Evolutionary conservation across 2,113 vertebrate species (phyloP), one percentile per base, ranked within the genome.

Genomic region (Rhinichthys klamathensis): DNA sequence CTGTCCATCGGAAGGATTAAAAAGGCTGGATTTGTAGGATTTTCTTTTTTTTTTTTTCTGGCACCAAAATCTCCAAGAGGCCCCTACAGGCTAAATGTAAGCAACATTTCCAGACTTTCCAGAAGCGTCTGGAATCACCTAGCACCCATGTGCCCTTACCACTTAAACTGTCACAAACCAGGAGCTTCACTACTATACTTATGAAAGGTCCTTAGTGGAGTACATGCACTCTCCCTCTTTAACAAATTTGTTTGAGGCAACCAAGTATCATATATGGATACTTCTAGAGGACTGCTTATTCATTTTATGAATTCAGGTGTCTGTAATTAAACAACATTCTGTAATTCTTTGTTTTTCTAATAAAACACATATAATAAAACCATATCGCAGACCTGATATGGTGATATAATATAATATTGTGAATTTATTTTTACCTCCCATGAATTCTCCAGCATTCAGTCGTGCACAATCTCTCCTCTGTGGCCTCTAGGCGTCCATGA

Each of bases 11-110:
- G 84, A 88, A 61, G 89, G 88, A 90, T 93, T 91, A 92, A 89
- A 92, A 90, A 90, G 88, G 86, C 90, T 85, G 89, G 88, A 90
- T 93, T 93, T 82, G 85, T 94, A 90, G 87, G 89, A 90, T 92
- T 92, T 92, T 90, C 89, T 86, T 86, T 89, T 86, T n/a, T n/a
- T 90, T 30, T 80, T 70, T 83, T 67, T 67, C 78, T 93, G 91
- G 90, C 93, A 92, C 88, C 89, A 67, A 79, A 85, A 86, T 61
- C 88, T 89, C 86, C 87, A 89, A 80, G 81, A 91, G 92, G 89
- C 86, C 90, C 88, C 85, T 90, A 91, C 88, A 82, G 80, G 87
- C 88, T 89, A 90, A 92, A 73, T 87, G 61, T 78, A 84, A 87
- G 83, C 88, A 87, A 79, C 79, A 85, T 78, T 87, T 63, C 67